Evolutionary conservation across 2,888 invertebrate species (phyloP), one percentile per base, ranked within the genome.

Genomic region (Andrena flavipes): DNA sequence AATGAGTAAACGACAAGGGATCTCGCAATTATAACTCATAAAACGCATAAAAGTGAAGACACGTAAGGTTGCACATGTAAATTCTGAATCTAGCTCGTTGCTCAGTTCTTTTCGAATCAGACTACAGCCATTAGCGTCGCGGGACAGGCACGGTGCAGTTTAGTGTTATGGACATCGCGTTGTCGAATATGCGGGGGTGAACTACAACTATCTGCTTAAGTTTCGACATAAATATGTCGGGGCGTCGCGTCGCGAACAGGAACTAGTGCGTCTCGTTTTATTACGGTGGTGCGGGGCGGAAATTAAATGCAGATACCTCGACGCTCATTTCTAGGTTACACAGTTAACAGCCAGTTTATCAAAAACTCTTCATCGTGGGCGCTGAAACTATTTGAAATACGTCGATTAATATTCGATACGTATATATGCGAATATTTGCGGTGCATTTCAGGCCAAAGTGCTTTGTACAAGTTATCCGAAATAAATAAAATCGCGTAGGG

Each of bases 221-320:
- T 87, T 87, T 75, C 72, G 65, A 79, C 86, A 86, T 88, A 88
- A 86, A 88, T 81, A 87, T 63, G 70, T 72, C 68, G 63, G 42
- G 54, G 51, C 26, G 62, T 62, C 70, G 71, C 76, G 65, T 69
- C 30, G 42, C 67, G 29, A 76, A 69, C 70, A 69, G 71, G 67
- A 48, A 77, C 20, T 29, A 42, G 56, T 56, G 63, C 64, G 69
- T 74, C 70, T 56, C 51, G 82, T 80, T 80, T 74, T 70, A 74
- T 71, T 70, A 49, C 49, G 80, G 42, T 60, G 13, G 33, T 16
- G 16, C 30, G 13, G 67, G 30, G 70, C 82, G 82, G 82, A 82
- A 82, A 82, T 82, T 80, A 82, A 82, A 82, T 75, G 80, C 69
- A 71, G 82, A 80, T 68, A 82, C 63, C 56, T 48, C 82, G 82